Evolutionary conservation across 2,113 vertebrate species (phyloP), one percentile per base, ranked within the genome.

Genomic region (Turnix velox): DNA sequence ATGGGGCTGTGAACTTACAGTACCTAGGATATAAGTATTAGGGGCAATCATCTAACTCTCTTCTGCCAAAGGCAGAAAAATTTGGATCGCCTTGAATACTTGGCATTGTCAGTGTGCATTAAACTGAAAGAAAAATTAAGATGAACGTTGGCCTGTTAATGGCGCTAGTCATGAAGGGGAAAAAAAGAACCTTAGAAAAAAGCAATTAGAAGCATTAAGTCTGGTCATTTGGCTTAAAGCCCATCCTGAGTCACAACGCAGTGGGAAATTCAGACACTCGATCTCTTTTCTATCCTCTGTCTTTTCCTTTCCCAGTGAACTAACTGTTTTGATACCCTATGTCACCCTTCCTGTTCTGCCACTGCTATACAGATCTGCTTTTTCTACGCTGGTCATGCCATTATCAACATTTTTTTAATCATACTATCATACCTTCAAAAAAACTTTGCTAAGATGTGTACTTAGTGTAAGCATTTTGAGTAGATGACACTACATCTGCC

Each of bases 41-140:
- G 31, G 57, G 51, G 25, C 65, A 59, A 68, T 55, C 68, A 52
- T 81, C n/a, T 84, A 73, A 81, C 67, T 81, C 43, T 33, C 40
- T 43, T 59, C n/a, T 93, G 76, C 92, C 88, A 96, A 90, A 75
- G 33, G 51, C 86, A 93, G 37, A 20, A 58, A 71, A 77, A 74
- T 33, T 80, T 90, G 96, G 86, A 84, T 72, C 6, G 57, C 65
- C 52, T 57, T 96, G 88, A 95, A 95, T 92, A 17, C 86, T 81
- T 88, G 88, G 61, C 92, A 95, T 87, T 96, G 85, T 94, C 68
- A 90, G 40, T 0, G 2, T 0, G 7, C 65, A 93, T 68, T 94
- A 90, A 96, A 83, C 79, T 84, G 83, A 94, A 96, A 96, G 93
- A 88, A 91, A 93, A 84, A 92, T 94, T 93, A 88, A 83, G 88